Evolutionary conservation across 2,113 vertebrate genomes (phyloP), one percentile per base, ranked within the genome.

Genomic region (Pelobates fuscus): DNA sequence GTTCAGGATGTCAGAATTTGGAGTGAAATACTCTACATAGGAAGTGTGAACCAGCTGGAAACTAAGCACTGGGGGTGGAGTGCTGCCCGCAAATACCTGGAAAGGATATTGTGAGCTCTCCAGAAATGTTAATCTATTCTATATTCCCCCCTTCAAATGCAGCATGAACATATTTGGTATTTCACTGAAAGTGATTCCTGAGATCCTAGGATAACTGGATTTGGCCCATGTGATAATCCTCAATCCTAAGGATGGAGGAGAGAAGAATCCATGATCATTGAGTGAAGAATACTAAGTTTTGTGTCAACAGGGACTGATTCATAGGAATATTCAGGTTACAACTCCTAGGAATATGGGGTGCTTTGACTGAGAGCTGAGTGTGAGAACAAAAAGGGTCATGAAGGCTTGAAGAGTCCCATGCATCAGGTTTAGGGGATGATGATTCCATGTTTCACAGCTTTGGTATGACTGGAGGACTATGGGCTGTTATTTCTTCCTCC

Each of bases 41-140:
- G 87, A 82, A 0, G 92, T 88, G 79, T 93, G 92, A 57, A 96
- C 82, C 5, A 98, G 84, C 17, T 94, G 86, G 89, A 98, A 98
- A 85, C 95, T 96, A 81, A 98, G 93, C 52, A 98, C 94, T 0
- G 95, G 94, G 0, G 93, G 88, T 12, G 93, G 91, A 1, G 91
- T 86, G 57, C 83, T 86, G 29, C 91, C 88, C 0, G 88, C 86
- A 82, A 98, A 94, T 20, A 97, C 95, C 95, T 0, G 96, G 96
- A 86, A 98, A 98, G 65, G 96, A 98, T 94, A 98, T 95, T 37
- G 95, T 98, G 78, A 98, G 90, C 82, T 98, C 96, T 0, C 96
- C 96, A 0, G 94, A 95, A 71, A 98, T 91, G n/a, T n/a, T n/a
- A n/a, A n/a, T n/a, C n/a, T n/a, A n/a, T 81, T 94, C 91, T 18